phyloP scores from a whole-genome alignment of 2,888 invertebrate genomes.

The Agrotis ipsilon region DNA sequence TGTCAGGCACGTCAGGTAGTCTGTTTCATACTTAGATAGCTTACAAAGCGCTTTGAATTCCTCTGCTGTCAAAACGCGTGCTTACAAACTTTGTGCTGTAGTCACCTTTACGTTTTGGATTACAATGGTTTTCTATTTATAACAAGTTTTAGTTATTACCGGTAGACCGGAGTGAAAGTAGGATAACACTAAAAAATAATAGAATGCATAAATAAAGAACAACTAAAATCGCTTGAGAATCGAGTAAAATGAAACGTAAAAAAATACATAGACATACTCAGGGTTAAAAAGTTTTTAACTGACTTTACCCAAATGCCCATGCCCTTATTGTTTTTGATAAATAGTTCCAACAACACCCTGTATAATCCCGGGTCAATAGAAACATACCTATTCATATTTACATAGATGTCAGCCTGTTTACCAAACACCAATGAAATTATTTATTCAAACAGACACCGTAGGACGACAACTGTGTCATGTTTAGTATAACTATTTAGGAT shows the following conservation, averaged over 20 bases:
- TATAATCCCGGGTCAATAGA: not conserved
- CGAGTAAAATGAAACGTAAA: no score
- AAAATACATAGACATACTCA: no score
- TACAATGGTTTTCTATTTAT: not conserved
- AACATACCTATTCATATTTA: not conserved
- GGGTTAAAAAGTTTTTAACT: no score
- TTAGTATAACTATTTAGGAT: conserved; percentile 1
- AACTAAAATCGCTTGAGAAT: no score
- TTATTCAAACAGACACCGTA: conserved; percentile 19
- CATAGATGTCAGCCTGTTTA: not conserved
- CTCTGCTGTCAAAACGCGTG: conserved; percentile 1
- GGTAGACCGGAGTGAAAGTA: no score
- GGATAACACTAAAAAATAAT: no score
- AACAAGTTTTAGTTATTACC: no score
- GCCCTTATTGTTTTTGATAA: no score
- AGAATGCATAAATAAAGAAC: no score
- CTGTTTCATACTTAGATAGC: conserved; percentile 8
- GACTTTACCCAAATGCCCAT: no score
- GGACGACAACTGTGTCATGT: conserved; percentile 19
- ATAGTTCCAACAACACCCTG: no score
- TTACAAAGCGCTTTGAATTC: conserved; percentile 29
- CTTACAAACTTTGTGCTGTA: not conserved
- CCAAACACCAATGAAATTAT: conserved; percentile 18
- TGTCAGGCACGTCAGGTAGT: conserved; percentile 17
- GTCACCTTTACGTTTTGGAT: not conserved